These are phyloP conservation scores for Perca fluviatilis DNA, from an alignment of 2,113 vertebrate species.

Conservation along the genomic window DNA sequence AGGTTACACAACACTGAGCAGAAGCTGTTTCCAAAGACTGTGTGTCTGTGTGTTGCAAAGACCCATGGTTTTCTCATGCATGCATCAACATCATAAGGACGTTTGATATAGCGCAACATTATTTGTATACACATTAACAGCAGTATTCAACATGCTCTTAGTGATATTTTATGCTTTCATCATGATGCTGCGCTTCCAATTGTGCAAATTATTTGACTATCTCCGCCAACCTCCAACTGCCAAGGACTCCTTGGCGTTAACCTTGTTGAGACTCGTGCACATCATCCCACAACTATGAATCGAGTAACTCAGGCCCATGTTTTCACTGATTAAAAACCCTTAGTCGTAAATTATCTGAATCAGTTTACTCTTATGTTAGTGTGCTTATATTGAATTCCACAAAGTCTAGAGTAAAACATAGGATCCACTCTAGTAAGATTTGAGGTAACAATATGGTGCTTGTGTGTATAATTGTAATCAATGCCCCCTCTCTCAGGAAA, in stretches of 20 bases:
- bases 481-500: neutral
- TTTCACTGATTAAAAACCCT: slow-evolving; percentile 2
- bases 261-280: slow-evolving; percentile 10
- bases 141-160: slow-evolving; percentile 64
- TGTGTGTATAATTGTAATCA: slow-evolving; percentile 13
- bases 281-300: slow-evolving; percentile 4
- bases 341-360: neutral
- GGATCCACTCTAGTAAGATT: neutral
- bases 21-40: slow-evolving; percentile 55
- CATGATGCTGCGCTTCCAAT: slow-evolving; percentile 25
- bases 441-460: slow-evolving; percentile 42
- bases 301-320: neutral
- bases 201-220: slow-evolving; percentile 4
- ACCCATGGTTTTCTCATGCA: slow-evolving; percentile 58
- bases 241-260: slow-evolving; percentile 16
- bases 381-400: slow-evolving; percentile 29
- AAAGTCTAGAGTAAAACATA: slow-evolving; percentile 15
- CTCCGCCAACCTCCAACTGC: slow-evolving; percentile 8
- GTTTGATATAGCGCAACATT: slow-evolving; percentile 21
- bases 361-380: neutral
- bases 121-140: slow-evolving; percentile 44
- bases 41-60: slow-evolving; percentile 27
- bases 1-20: slow-evolving; percentile 63
- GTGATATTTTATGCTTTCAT: slow-evolving; percentile 45
- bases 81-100: slow-evolving; percentile 49